Evolutionary conservation across 2,797 vertebrate genomes (phyloP).

Genomic region (Pangasius macronema): DNA sequence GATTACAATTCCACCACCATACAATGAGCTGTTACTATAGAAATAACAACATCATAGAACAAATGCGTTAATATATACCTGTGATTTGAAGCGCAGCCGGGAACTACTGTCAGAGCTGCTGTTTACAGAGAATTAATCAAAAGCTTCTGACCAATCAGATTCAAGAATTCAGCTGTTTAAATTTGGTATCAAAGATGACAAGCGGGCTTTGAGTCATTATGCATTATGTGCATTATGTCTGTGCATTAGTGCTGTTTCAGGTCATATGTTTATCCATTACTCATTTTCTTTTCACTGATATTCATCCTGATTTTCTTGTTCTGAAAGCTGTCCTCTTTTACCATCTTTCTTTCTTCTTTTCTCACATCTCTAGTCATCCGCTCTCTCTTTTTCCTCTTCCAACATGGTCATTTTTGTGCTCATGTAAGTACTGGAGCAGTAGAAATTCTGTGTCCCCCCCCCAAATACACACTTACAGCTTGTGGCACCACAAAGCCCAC

Average conservation of each 20-base stretch:
- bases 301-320: conserved; percentile 18
- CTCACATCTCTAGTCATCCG: conserved; percentile 59
- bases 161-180: not conserved
- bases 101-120: not conserved
- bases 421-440: conserved; percentile 65
- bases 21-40: not conserved
- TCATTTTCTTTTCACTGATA: conserved; percentile 18
- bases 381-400: conserved; percentile 69
- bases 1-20: not conserved
- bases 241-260: not conserved
- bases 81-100: not conserved
- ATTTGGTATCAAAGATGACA: not conserved
- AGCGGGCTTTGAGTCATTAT: not conserved
- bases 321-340: conserved; percentile 26
- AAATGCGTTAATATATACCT: not conserved
- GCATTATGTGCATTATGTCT: not conserved
- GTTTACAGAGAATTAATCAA: not conserved
- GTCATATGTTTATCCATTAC: conserved; percentile 18
- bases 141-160: not conserved
- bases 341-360: conserved; percentile 53
- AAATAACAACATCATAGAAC: not conserved
- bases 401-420: conserved; percentile 62
- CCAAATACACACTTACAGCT: conserved; percentile 3
- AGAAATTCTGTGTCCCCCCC: not conserved
- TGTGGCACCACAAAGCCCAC: not conserved